Evolutionary conservation across 2,113 vertebrate species (phyloP), one percentile per base, ranked within the genome.

Genomic region (Enhydra lutris): DNA sequence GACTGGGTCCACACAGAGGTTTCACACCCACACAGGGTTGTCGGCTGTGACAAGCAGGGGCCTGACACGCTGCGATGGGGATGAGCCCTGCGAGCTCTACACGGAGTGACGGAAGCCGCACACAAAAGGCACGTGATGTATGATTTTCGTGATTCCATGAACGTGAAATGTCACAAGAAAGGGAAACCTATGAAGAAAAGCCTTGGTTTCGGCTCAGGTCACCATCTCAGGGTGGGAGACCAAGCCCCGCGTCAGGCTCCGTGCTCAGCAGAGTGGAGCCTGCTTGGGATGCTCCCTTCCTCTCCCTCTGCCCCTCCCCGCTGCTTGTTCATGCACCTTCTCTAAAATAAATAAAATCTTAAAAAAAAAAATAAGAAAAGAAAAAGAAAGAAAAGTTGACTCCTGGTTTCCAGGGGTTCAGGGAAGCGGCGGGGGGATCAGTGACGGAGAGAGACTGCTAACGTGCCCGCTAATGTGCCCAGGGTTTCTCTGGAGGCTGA

Each of bases 41-140:
- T 63, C 29, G 18, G 42, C 63, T 45, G 21, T 5, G 4, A 21
- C 59, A 7, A 61, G 10, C 63, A 34, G 0, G 0, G 31, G 10
- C 6, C 15, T 4, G 55, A 59, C 23, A 2, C 2, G 6, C 36
- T 36, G 5, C 23, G 12, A 84, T 31, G 29, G 0, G 69, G 52
- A 1, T 13, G 63, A 39, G 13, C 29, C 57, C 7, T n/a, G n/a
- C 7, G 8, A 31, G 21, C 4, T 7, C 2, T n/a, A 26, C 0
- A 0, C 10, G 3, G 42, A 2, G 4, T 1, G 4, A 73, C 26
- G 73, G 63, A n/a, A 63, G 23, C 17, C 89, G 36, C 65, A 61
- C 21, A 74, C 23, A 26, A 52, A 63, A 63, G 78, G 45, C 57
- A 31, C 4, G 7, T 2, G 13, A 2, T 7, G 11, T 34, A 26